These are phyloP conservation scores for Drosophila pectinifera DNA, from an alignment of 1,140 invertebrate genomes.

Conservation along the genomic window DNA sequence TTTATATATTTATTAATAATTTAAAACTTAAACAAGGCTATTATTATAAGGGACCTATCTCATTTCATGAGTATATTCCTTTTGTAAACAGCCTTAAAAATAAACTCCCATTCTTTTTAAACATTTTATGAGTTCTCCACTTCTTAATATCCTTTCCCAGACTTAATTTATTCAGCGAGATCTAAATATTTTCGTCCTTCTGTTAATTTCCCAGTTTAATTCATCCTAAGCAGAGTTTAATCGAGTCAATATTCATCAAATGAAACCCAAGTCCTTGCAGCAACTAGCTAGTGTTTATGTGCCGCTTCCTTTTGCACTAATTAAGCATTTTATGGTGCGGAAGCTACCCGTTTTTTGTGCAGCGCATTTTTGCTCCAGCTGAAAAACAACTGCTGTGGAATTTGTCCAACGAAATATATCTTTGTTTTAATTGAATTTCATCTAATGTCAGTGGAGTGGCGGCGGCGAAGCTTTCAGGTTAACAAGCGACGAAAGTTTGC, in stretches of 20 bases:
- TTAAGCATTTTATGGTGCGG: conserved; percentile 72
- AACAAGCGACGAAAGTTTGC: conserved; percentile 76
- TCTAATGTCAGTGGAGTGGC: conserved; percentile 64
- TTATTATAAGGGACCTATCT: too few species aligned
- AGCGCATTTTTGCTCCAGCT: conserved; percentile 48
- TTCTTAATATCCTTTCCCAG: background rate
- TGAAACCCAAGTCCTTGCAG: conserved; percentile 8
- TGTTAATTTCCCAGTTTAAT: background rate
- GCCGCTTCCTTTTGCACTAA: conserved; percentile 38
- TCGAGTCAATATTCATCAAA: conserved; percentile 59
- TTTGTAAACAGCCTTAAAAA: too few species aligned
- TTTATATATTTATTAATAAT: too few species aligned
- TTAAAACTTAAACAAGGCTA: too few species aligned
- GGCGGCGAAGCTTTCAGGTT: conserved; percentile 61
- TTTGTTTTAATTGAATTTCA: conserved; percentile 81
- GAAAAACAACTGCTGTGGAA: conserved; percentile 40
- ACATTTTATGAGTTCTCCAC: too few species aligned
- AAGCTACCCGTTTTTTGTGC: conserved; percentile 6
- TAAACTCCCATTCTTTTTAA: background rate
- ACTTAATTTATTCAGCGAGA: background rate
- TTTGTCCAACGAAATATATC: conserved; percentile 69
- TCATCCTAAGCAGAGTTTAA: conserved; percentile 44
- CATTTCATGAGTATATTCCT: too few species aligned
- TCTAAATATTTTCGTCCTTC: too few species aligned
- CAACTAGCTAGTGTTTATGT: conserved; percentile 30